Base-by-base conservation (phyloP, 2,113 vertebrate genomes). In the Corynorhinus townsendii region DNA sequence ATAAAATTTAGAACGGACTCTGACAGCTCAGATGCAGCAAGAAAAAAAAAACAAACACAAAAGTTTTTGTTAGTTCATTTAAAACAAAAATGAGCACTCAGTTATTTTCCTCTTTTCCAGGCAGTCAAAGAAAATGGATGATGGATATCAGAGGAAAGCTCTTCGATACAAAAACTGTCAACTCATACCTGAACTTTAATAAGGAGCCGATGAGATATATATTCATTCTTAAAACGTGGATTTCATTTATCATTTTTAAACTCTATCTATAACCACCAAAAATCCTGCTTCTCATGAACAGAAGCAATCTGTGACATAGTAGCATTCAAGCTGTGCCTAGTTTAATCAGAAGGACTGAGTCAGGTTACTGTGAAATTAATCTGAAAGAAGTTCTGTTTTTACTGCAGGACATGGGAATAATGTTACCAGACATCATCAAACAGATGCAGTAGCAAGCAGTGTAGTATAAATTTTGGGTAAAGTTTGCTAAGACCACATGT, bases 1-100 rank as follows among this genome's bases (percentile, higher is more conserved):
- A 93, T 76, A 95, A 91, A 93, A 93, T 56, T 88, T 80, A 95
- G 93, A 96, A 97, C 90, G 59, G 92, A 96, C 76, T 90, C 85
- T 92, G 86, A 95, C 85, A 96, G 68, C 76, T 94, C 68, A 64
- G 85, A 91, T 96, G 92, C 38, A 96, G 43, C 40, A 93, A 79
- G 47, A 84, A 87, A 86, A 95, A 93, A 95, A 33, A 62, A 62
- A 62, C 10, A 24, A 26, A 62, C 26, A 91, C 54, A 83, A 66
- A 79, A 84, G 71, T 94, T 69, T 92, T 69, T 88, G 30, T 89
- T 80, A 93, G 83, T 94, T 95, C 79, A 83, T 80, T 83, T 84
- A 87, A 94, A 96, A 94, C 73, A 47, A 93, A 96, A 93, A 89
- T 77, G 71, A 96, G 79, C 49, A 80, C 24, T 79, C 40, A 35